Conservation (phyloP, 2,797 vertebrate species). For the Otolemur crassicaudatus region DNA sequence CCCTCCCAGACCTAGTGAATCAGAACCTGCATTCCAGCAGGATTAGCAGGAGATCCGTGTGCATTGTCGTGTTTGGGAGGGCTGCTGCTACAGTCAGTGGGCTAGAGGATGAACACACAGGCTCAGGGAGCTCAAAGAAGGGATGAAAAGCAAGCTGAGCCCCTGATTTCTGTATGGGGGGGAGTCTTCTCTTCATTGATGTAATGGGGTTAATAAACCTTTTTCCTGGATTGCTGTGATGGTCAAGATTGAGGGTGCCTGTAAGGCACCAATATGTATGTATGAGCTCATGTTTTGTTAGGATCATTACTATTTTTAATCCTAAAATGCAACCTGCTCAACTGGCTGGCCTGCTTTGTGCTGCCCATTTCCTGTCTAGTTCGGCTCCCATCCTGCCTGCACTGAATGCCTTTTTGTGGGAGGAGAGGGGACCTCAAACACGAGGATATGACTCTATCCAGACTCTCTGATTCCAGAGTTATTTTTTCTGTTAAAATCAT, state of each 20-base stretch:
- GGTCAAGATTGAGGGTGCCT: fast-evolving
- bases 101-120: background rate
- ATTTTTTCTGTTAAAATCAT: conserved; percentile 72
- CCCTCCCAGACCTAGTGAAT: background rate
- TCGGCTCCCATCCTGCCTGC: background rate
- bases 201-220: background rate
- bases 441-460: background rate
- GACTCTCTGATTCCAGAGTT: conserved; percentile 44
- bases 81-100: background rate
- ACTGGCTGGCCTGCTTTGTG: background rate
- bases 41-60: background rate
- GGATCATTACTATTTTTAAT: background rate
- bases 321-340: background rate
- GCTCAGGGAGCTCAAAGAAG: background rate
- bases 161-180: background rate
- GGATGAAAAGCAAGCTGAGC: background rate
- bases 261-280: background rate
- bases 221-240: background rate
- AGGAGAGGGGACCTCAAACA: background rate
- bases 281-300: background rate
- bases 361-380: background rate
- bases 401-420: background rate
- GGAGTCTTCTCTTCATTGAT: background rate
- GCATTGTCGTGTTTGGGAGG: background rate
- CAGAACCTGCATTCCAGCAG: background rate